Evolutionary conservation across 2,113 vertebrate species (phyloP).

Genomic region (Urocolius indicus): DNA sequence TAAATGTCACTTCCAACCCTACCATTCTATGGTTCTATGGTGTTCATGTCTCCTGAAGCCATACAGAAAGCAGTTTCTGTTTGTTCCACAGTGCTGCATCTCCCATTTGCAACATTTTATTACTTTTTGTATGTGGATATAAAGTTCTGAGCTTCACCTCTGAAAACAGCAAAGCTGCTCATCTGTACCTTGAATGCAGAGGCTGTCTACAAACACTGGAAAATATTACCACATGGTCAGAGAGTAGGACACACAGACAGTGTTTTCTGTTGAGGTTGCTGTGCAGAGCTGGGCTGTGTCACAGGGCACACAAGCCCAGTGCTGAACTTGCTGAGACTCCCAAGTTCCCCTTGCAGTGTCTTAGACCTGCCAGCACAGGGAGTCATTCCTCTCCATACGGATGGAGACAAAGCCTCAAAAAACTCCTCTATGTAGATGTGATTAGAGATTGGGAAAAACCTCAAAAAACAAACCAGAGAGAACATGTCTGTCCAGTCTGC

Average conservation of each 20-base stretch:
- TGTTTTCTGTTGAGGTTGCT: not conserved
- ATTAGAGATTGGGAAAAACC: not conserved
- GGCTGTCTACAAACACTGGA: not conserved
- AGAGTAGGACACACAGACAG: not conserved
- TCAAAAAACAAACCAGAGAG: not conserved
- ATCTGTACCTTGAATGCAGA: not conserved
- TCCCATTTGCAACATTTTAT: not conserved
- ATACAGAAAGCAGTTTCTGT: not conserved
- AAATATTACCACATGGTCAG: not conserved
- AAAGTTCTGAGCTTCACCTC: not conserved
- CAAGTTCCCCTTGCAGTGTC: not conserved
- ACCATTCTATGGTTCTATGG: too few relatives aligned
- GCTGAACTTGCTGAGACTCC: not conserved
- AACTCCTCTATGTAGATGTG: not conserved
- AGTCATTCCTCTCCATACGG: not conserved
- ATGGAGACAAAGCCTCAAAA: not conserved
- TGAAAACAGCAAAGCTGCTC: not conserved
- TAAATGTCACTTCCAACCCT: too few relatives aligned
- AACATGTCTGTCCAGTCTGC: not conserved
- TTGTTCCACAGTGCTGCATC: not conserved
- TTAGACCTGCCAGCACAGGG: not conserved
- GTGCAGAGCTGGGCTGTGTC: not conserved
- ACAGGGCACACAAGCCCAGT: not conserved
- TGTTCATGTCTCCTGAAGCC: not conserved
- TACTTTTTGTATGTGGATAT: not conserved